Base-by-base conservation (phyloP, 2,797 vertebrate genomes). In the Taeniopygia guttata region DNA sequence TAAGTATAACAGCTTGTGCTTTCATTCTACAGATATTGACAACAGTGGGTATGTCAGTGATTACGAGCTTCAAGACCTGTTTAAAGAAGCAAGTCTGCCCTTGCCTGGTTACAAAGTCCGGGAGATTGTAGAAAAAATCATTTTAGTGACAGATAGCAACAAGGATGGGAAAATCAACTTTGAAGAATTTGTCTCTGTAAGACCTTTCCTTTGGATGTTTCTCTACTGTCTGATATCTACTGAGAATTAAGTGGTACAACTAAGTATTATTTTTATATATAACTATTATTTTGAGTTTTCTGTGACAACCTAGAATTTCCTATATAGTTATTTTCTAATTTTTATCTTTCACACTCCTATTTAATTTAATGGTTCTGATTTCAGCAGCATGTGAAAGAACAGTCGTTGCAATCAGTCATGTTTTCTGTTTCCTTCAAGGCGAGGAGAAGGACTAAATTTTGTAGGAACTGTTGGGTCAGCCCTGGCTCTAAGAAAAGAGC, bases 91-190 rank as follows among this genome's bases (percentile, higher is more conserved):
- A 14, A 99, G 98, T 52, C 98, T 99, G 81, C 98, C 98, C 34
- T 96, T 99, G 85, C 99, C 99, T 17, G 99, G 99, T 19, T 99
- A 99, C 97, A 98, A 98, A 95, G 98, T 99, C 48, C 98, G 99
- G 10, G 99, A 99, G 90, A 99, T 99, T 27, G 97, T 98, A 20
- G 98, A 99, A 96, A 99, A 98, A 90, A 98, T 99, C 90, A 95
- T 99, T 77, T 89, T 93, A 12, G 97, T 98, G 9, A 98, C 98
- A 36, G 99, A 99, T 93, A 98, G 97, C 96, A 99, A 98, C 98
- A 99, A 99, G 96, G 99, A 99, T 4, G 99, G 98, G 78, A 99
- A 98, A 97, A 99, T 99, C 97, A 98, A 98, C 97, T 99, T 99
- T 76, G 99, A 99, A 92, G 99, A 99, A 87, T 99, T 99, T 97